Evolutionary conservation across 2,888 invertebrate species (phyloP), one percentile per base, ranked within the genome.

Genomic region (Ceratothoa steindachneri): DNA sequence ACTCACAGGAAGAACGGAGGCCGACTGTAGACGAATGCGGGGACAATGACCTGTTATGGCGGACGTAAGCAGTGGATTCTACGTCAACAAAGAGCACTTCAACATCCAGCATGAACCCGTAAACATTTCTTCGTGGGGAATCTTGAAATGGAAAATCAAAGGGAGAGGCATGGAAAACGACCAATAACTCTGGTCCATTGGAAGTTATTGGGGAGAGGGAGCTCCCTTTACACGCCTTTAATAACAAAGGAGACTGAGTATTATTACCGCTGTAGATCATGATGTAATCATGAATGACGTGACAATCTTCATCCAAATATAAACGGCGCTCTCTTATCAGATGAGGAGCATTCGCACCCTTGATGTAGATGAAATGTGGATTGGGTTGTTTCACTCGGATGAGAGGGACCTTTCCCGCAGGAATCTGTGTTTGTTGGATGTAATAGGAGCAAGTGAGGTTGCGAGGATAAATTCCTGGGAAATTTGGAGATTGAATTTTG

Each of bases 391-490:
- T 88, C 81, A 92, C 89, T 72, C 89, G 89, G 81, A 92, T 86
- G 81, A 92, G 86, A 75, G 91, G 91, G 82, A 91, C 90, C 83
- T 90, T 89, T 80, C 90, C 91, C 22, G 88, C 86, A 15, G 90
- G 90, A 80, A n/a, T 71, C 15, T 28, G 27, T 12, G 41, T 69
- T 28, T 72, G 30, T 73, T 75, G 24, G 51, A 77, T 65, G 60
- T 74, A 71, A 67, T 77, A 77, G 3, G 64, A 69, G 22, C 77
- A 77, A 28, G 71, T 71, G 28, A 71, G 24, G 19, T 71, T 71
- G 15, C 71, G 22, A 4, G 71, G 71, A 31, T 71, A 71, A 65
- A 71, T 71, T 2, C 71, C 71, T 19, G 71, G 71, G 19, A 64
- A 71, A 51, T 71, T 71, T 3, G 71, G 71, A 19, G 71, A 71